Evolutionary conservation across 2,797 vertebrate genomes (phyloP), one percentile per base, ranked within the genome.

Genomic region (Discoglossus pictus): DNA sequence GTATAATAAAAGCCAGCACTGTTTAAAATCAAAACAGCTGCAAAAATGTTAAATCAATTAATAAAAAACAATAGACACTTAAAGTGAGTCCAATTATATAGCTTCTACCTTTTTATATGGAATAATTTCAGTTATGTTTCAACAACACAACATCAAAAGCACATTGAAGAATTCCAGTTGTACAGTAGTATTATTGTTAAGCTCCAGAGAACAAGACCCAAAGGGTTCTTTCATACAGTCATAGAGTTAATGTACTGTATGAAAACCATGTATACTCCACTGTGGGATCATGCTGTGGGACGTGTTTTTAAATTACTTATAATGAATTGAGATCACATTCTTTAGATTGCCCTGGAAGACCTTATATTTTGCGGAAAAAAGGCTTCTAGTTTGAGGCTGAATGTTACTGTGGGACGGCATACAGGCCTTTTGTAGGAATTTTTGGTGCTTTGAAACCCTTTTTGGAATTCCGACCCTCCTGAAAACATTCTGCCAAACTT

Each of bases 141-240:
- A 68, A 44, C 40, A 68, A 61, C 53, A 73, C 63, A 63, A 76
- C 80, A 83, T 74, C 71, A 76, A 75, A 75, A 61, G 61, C 55
- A 73, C 74, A 68, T 35, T 31, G 65, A 51, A 31, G 78, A 55
- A 47, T 39, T 52, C 27, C 25, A 42, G 31, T 6, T 62, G 60
- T 68, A 84, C 80, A 86, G 79, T 75, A 61, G 50, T 13, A 20
- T 24, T 76, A 81, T 74, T 84, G 79, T 86, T 51, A 31, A 5
- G 3, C 20, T 23, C 1, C 2, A 38, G 20, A 62, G 66, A 56
- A 65, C 66, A 74, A 52, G 24, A 43, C 31, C 58, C 78, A 42
- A 6, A 52, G 73, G 36, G 66, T 65, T 70, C 73, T 71, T 80
- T 83, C 73, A 80, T 44, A 64, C 24, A 53, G 46, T 68, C 66